Percentiles rank a stretch among this genome's conserved stretches.
Conservation (phyloP, 2,797 vertebrate genomes). For the Scarus forsteni region DNA sequence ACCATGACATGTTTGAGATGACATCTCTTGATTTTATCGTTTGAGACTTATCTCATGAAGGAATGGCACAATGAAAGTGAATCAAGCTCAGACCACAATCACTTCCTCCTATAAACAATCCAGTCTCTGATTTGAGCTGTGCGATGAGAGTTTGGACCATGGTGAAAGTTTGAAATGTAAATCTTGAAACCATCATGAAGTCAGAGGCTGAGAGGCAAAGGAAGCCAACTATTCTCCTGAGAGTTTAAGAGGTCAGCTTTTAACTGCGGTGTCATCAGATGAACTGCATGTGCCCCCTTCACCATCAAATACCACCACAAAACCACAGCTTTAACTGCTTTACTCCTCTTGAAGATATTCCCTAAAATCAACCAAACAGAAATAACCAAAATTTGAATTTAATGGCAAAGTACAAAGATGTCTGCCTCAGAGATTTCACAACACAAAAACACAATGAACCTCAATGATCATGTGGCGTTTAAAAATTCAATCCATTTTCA, state of each 20-base stretch:
- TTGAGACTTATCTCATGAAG: slow-evolving; percentile 48
- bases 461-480: not conserved
- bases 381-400: too few relatives aligned
- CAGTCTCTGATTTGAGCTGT: slow-evolving; percentile 24
- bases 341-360: too few relatives aligned
- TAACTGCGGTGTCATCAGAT: slow-evolving; percentile 10
- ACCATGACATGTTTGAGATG: slow-evolving; percentile 33
- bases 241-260: slow-evolving; percentile 8
- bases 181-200: slow-evolving; percentile 29
- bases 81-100: slow-evolving; percentile 35
- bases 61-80: slow-evolving; percentile 23
- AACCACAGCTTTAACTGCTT: not conserved
- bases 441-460: not conserved
- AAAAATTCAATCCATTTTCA: too few relatives aligned
- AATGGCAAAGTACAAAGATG: not conserved
- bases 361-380: too few relatives aligned
- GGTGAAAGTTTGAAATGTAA: slow-evolving; percentile 23
- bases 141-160: slow-evolving; percentile 34
- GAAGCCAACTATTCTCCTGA: slow-evolving; percentile 1
- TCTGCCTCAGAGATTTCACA: not conserved
- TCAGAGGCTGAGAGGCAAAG: slow-evolving; percentile 10
- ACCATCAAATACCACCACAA: not conserved
- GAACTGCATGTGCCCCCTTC: slow-evolving; percentile 9
- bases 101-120: slow-evolving; percentile 54
- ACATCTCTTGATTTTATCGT: slow-evolving; percentile 42